Conservation (phyloP, 2,888 invertebrate species). For the Sphinx pinastri region DNA sequence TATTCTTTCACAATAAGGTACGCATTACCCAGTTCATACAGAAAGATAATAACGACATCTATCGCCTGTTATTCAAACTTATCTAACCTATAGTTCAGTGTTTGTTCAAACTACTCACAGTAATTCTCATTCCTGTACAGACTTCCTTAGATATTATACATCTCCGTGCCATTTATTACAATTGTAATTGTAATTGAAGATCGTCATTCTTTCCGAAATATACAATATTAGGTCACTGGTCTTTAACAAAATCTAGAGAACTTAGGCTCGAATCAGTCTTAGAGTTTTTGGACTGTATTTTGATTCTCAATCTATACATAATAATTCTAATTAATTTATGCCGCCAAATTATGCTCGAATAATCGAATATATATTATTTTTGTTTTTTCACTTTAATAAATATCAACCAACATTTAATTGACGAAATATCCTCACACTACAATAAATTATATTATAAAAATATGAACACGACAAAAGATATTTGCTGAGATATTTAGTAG, state of each 20-base stretch:
- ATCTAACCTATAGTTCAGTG: no score
- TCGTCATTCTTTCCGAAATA: not conserved
- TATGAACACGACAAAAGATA: not conserved
- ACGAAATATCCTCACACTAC: slow-evolving; percentile 19
- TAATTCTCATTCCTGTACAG: no score
- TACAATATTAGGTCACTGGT: not conserved
- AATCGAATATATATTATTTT: no score
- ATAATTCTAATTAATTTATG: not conserved
- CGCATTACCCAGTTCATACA: no score
- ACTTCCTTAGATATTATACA: no score
- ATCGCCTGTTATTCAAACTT: no score
- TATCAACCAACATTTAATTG: slow-evolving; percentile 12
- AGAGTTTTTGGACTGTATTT: not conserved
- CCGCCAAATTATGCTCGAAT: not conserved
- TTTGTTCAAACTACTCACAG: no score
- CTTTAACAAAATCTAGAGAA: slow-evolving; percentile 1
- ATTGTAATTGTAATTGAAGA: no score
- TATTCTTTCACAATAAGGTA: no score
- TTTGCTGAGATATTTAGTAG: not conserved
- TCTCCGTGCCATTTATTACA: no score
- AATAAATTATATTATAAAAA: not conserved
- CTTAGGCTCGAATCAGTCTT: not conserved
- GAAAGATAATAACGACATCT: no score
- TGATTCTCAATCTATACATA: not conserved
- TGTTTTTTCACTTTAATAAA: no score